phyloP scores from a whole-genome alignment of 2,113 vertebrate genomes.

The Hoplias malabaricus region DNA sequence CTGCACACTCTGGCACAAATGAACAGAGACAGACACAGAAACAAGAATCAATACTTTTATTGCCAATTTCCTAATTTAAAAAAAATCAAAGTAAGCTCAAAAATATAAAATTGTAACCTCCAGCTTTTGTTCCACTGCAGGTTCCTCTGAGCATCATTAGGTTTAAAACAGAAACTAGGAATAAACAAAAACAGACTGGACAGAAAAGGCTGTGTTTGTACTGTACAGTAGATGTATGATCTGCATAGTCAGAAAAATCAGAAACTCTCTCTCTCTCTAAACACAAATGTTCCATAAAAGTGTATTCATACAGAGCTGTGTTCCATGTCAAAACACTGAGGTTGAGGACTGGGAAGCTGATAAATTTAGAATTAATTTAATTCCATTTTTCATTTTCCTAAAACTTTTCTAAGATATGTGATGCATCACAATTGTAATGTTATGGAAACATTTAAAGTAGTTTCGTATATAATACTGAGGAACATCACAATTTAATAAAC shows the following conservation, averaged over 20 bases:
- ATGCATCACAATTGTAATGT: too few relatives aligned
- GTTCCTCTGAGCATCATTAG: slow-evolving; percentile 28
- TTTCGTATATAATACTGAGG: too few relatives aligned
- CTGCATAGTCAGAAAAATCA: slow-evolving; percentile 35
- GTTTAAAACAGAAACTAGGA: slow-evolving; percentile 38
- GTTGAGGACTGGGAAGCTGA: too few relatives aligned
- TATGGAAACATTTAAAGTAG: too few relatives aligned
- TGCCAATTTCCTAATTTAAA: slow-evolving; percentile 20
- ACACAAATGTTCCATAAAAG: background rate
- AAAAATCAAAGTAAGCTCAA: background rate
- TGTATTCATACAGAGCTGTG: background rate
- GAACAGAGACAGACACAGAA: background rate
- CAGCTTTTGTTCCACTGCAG: slow-evolving; percentile 21
- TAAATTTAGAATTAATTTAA: too few relatives aligned
- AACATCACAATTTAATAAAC: too few relatives aligned
- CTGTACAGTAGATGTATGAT: slow-evolving; percentile 16
- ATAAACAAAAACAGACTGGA: slow-evolving; percentile 17
- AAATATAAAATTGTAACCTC: background rate
- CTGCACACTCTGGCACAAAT: too few relatives aligned
- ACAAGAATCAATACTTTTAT: slow-evolving; percentile 23
- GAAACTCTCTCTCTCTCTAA: background rate
- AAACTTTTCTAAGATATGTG: too few relatives aligned
- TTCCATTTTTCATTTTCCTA: too few relatives aligned
- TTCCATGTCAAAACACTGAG: too few relatives aligned
- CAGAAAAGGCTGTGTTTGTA: background rate